These are phyloP conservation scores for Noctilio leporinus DNA, from an alignment of 2,113 vertebrate genomes.

Conservation along the genomic window DNA sequence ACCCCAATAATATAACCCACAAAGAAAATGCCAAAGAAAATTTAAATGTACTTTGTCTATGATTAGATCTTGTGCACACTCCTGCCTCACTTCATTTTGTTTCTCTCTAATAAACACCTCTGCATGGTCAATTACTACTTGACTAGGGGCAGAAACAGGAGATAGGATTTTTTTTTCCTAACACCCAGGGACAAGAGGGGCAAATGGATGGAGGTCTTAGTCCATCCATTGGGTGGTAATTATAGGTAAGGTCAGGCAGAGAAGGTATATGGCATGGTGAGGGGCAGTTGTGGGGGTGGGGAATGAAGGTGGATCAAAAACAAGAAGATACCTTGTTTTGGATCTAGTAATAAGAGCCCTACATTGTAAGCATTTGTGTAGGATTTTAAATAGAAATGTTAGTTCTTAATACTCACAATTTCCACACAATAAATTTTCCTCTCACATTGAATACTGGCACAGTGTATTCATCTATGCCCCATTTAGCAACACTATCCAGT, in stretches of 20 bases:
- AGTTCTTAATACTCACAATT: slow-evolving; percentile 53
- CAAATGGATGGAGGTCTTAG: neutral
- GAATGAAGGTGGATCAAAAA: neutral
- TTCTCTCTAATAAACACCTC: neutral
- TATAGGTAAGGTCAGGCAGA: neutral
- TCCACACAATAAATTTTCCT: slow-evolving; percentile 59
- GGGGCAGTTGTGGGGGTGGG: neutral
- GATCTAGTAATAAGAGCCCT: neutral
- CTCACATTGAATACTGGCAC: slow-evolving; percentile 49
- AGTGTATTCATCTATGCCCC: slow-evolving; percentile 41
- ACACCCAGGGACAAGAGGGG: too few species aligned
- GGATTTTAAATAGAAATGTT: slow-evolving; percentile 60
- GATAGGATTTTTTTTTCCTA: too few species aligned
- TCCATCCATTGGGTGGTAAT: neutral
- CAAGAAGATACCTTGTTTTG: neutral
- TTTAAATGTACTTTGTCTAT: neutral
- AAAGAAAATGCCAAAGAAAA: neutral
- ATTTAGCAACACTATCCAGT: slow-evolving; percentile 60
- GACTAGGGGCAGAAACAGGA: neutral
- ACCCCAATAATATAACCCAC: slow-evolving; percentile 1
- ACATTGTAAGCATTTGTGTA: neutral
- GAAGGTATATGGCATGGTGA: neutral
- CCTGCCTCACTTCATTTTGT: neutral
- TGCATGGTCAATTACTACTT: neutral
- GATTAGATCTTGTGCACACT: neutral